A percentile compares a stretch with the other conserved stretches of the same genome.
Conservation (phyloP, 1,140 invertebrate species). For the Drosophila melanogaster region Release_6_plus_ISO1_MT NT_033777.3:19662501-19663000, state of each 20-base stretch:
- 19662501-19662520: conserved; percentile 96
- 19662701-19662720: conserved; percentile 97
- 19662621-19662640: conserved; percentile 94
- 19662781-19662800: conserved; percentile 67
- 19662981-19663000: too few relatives aligned
- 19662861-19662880: conserved; percentile 72
- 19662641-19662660: conserved; percentile 95
- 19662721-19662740: conserved; percentile 89
- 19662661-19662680: conserved; percentile 96
- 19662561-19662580: conserved; percentile 96
- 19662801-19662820: conserved; percentile 51
- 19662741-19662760: conserved; percentile 82
- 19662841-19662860: conserved; percentile 51
- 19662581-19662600: conserved; percentile 94
- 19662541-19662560: conserved; percentile 94
- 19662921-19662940: conserved; percentile 72
- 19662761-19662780: conserved; percentile 80
- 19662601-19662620: conserved; percentile 96
- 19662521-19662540: conserved; percentile 97
- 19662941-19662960: too few relatives aligned
- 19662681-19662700: conserved; percentile 96
- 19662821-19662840: conserved; percentile 33
- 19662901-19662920: conserved; percentile 83
- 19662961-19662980: too few relatives aligned
- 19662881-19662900: conserved; percentile 82